phyloP scores from a whole-genome alignment of 2,888 invertebrate species.

The Tholera decimalis region DNA sequence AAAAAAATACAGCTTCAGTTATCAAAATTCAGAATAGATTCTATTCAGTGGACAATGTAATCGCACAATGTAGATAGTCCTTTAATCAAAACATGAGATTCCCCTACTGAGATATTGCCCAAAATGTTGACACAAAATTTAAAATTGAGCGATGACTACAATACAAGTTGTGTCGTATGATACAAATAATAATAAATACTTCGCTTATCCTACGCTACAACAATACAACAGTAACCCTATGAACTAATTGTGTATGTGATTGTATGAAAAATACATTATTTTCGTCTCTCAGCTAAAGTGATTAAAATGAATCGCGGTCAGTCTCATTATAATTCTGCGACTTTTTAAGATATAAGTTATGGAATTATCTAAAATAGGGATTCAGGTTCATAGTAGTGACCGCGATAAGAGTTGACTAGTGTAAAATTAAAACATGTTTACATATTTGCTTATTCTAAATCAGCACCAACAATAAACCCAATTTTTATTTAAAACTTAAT shows the following conservation, averaged over 20 bases:
- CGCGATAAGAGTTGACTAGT: constrained; percentile 67
- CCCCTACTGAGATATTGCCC: constrained; percentile 41
- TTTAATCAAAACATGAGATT: constrained; percentile 54
- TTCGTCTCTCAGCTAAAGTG: constrained; percentile 42
- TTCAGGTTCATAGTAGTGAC: constrained; percentile 34
- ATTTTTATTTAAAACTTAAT: constrained; percentile 43
- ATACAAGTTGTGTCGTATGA: constrained; percentile 35
- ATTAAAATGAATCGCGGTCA: constrained; percentile 44
- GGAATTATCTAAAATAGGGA: constrained; percentile 19
- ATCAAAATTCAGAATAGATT: background rate
- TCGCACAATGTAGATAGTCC: background rate
- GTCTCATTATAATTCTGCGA: background rate
- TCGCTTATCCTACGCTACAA: constrained; percentile 59
- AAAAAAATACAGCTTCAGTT: constrained; percentile 1
- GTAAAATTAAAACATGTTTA: constrained; percentile 63
- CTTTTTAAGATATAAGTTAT: constrained; percentile 4
- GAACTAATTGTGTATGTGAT: constrained; percentile 61
- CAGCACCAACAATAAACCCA: constrained; percentile 74
- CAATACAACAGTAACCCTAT: constrained; percentile 58
- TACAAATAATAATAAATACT: constrained; percentile 63
- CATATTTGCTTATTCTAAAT: constrained; percentile 65
- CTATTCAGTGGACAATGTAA: background rate
- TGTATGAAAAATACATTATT: constrained; percentile 66
- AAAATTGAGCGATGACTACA: constrained; percentile 60
- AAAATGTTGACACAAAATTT: constrained; percentile 41